Percentiles rank a stretch among this genome's conserved stretches.
phyloP scores from a whole-genome alignment of 1,140 invertebrate genomes.

The Marisa cornuarietis region DNA sequence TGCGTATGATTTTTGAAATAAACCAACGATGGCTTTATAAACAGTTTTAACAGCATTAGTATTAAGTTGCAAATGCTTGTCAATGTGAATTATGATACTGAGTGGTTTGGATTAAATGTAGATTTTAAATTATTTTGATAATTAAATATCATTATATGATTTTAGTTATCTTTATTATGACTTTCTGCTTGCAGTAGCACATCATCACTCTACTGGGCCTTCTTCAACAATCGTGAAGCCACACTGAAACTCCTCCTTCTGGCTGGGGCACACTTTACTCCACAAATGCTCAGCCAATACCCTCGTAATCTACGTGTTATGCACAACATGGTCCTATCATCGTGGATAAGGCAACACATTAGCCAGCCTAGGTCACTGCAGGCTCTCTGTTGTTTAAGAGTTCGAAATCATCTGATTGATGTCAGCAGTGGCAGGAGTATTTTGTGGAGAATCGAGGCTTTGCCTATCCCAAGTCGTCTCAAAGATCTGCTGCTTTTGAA shows the following conservation, averaged over 20 bases:
- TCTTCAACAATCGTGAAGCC: slow-evolving; percentile 39
- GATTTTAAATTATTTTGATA: background rate
- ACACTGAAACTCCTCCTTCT: slow-evolving; percentile 30
- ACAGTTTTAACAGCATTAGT: too few species aligned
- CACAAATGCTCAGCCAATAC: slow-evolving; percentile 26
- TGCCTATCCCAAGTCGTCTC: slow-evolving; percentile 10
- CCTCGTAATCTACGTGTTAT: slow-evolving; percentile 42
- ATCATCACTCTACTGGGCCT: slow-evolving; percentile 42
- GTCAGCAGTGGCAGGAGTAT: slow-evolving; percentile 7
- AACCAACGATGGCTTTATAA: too few species aligned
- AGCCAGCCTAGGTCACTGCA: slow-evolving; percentile 9
- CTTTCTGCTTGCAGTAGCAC: slow-evolving; percentile 29
- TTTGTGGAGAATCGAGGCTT: background rate
- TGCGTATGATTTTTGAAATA: too few species aligned
- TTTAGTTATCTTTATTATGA: background rate
- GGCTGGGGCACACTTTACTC: slow-evolving; percentile 31
- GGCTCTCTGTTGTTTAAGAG: background rate
- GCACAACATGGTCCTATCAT: slow-evolving; percentile 28
- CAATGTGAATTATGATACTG: too few species aligned
- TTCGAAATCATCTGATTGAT: background rate
- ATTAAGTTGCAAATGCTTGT: too few species aligned
- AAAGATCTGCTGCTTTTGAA: slow-evolving; percentile 16
- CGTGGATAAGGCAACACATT: slow-evolving; percentile 30
- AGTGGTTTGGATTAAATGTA: too few species aligned
- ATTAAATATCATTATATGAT: background rate